Percentiles rank a stretch among this genome's conserved stretches.
phyloP scores from a whole-genome alignment of 2,888 invertebrate species.

The Platycheirus albimanus region DNA sequence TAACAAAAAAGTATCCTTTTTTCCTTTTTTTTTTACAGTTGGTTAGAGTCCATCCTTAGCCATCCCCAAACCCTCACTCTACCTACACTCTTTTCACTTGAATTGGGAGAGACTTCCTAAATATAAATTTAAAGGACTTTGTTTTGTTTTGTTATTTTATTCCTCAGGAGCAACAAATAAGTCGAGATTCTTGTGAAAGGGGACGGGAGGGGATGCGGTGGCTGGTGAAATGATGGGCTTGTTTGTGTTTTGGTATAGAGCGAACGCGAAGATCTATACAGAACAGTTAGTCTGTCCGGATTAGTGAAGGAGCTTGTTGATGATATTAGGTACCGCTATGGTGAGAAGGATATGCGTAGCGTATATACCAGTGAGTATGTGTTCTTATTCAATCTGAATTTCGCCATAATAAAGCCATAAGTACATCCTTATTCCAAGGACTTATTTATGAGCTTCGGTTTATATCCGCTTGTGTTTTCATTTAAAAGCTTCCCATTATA shows the following conservation, averaged over 20 bases:
- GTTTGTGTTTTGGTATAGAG: slow-evolving; percentile 32
- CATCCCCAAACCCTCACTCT: not conserved
- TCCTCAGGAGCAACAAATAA: slow-evolving; percentile 61
- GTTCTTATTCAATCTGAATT: slow-evolving; percentile 44
- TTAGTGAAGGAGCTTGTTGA: slow-evolving; percentile 48
- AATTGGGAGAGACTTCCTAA: slow-evolving; percentile 50
- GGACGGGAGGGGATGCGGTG: not conserved
- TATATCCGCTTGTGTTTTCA: slow-evolving; percentile 34
- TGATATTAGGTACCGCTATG: not conserved
- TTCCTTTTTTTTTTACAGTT: slow-evolving; percentile 32
- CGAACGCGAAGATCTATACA: slow-evolving; percentile 35
- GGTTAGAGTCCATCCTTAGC: slow-evolving; percentile 9
- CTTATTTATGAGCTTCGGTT: slow-evolving; percentile 51
- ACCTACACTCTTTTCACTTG: not conserved
- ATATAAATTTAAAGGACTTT: slow-evolving; percentile 72
- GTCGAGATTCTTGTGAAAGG: slow-evolving; percentile 34
- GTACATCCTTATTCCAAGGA: slow-evolving; percentile 53
- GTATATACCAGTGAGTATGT: not conserved
- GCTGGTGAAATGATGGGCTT: slow-evolving; percentile 31
- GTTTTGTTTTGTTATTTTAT: slow-evolving; percentile 57
- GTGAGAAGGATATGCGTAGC: slow-evolving; percentile 32
- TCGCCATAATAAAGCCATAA: slow-evolving; percentile 62
- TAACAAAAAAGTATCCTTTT: slow-evolving; percentile 70
- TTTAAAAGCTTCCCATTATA: slow-evolving; percentile 21
- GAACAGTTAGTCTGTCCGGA: slow-evolving; percentile 38